Percentiles rank a stretch among this genome's conserved stretches.
These are phyloP conservation scores for Catocala nupta DNA, from an alignment of 2,888 invertebrate species.

Conservation along the genomic window DNA sequence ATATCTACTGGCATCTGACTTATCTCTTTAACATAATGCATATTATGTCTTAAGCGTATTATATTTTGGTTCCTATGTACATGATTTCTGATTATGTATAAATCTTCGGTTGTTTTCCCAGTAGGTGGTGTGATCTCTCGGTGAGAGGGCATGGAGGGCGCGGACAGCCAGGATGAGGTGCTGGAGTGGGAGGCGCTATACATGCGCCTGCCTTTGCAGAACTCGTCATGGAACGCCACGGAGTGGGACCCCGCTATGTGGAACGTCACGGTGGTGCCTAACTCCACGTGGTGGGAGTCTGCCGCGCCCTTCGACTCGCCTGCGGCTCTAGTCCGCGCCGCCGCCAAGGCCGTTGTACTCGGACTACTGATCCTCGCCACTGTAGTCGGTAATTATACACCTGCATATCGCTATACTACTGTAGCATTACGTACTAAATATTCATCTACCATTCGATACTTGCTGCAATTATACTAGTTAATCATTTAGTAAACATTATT, in stretches of 20 bases:
- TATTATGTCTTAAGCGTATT: too few relatives aligned
- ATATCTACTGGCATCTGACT: too few relatives aligned
- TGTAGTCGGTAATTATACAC: conserved; percentile 84
- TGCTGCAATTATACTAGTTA: neutral
- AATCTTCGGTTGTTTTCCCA: conserved; percentile 38
- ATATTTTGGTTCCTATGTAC: too few relatives aligned
- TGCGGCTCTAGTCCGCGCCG: conserved; percentile 88
- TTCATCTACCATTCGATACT: too few relatives aligned
- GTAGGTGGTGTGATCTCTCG: conserved; percentile 72
- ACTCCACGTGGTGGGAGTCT: conserved; percentile 77
- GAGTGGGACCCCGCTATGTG: conserved; percentile 70
- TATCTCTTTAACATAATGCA: too few relatives aligned
- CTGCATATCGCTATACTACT: conserved; percentile 3
- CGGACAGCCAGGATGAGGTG: conserved; percentile 76
- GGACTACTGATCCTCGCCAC: conserved; percentile 89
- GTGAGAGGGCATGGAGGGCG: conserved; percentile 85
- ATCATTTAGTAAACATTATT: too few relatives aligned
- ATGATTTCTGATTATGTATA: neutral
- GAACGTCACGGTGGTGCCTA: conserved; percentile 72
- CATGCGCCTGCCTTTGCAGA: conserved; percentile 71
- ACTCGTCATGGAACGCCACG: conserved; percentile 74
- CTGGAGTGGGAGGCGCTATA: conserved; percentile 81
- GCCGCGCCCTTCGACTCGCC: conserved; percentile 83
- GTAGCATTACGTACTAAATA: neutral
- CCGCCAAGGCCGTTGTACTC: conserved; percentile 87